A percentile compares a stretch with the other conserved stretches of the same genome.
Conservation (phyloP, 1,140 invertebrate genomes). For the Mycetomoellerius zeteki region DNA sequence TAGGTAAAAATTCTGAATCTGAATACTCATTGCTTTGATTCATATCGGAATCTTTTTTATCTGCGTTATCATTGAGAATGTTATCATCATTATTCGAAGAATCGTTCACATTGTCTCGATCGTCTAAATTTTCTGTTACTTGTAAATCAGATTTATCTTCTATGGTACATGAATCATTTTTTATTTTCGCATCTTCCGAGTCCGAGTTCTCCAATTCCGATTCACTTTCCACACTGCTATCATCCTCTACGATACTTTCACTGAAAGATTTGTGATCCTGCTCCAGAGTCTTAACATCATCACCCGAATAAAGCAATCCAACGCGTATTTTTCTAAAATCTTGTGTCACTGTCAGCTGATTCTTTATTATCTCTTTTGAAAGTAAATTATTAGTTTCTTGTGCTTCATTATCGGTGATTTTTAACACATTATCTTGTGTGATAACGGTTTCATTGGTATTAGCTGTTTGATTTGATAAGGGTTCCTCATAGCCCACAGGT, state of each 20-base stretch:
- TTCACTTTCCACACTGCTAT: conserved; percentile 86
- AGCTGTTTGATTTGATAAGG: conserved; percentile 83
- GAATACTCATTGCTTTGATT: conserved; percentile 73
- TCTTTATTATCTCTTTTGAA: conserved; percentile 77
- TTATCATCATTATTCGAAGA: conserved; percentile 70
- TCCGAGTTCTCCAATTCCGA: conserved; percentile 70
- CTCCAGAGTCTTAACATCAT: conserved; percentile 86
- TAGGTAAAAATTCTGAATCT: conserved; percentile 69
- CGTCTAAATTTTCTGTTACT: conserved; percentile 66
- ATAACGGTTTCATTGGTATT: conserved; percentile 39
- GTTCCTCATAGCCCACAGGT: conserved; percentile 92
- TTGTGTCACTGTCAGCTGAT: conserved; percentile 88
- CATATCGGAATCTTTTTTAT: conserved; percentile 13
- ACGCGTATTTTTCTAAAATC: conserved; percentile 94
- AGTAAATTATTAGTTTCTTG: conserved; percentile 74
- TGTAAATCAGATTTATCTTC: conserved; percentile 45
- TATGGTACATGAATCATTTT: conserved; percentile 19
- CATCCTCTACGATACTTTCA: conserved; percentile 72
- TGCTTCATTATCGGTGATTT: conserved; percentile 26
- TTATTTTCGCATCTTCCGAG: conserved; percentile 77
- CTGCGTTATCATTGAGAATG: conserved; percentile 59
- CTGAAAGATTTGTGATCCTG: neutral
- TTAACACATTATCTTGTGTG: conserved; percentile 75
- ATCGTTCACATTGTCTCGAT: conserved; percentile 58
- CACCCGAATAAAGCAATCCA: conserved; percentile 90